phyloP scores from a whole-genome alignment of 2,888 invertebrate species.

The Lampropteryx suffumata region DNA sequence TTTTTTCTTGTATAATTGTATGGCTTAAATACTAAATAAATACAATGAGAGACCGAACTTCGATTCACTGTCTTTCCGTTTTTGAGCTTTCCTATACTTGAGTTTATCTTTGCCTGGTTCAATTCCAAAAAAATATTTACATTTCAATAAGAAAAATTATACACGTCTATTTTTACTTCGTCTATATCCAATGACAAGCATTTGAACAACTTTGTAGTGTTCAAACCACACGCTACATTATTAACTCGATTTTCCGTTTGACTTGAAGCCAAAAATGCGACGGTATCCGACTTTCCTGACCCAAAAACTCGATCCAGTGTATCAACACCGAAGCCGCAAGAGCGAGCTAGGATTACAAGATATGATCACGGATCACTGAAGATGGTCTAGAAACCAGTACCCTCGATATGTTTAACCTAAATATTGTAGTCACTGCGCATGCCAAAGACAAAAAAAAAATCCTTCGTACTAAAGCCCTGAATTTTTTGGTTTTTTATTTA shows the following conservation, averaged over 20 bases:
- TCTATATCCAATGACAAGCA: neutral
- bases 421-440: too few relatives aligned
- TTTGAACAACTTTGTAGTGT: constrained; percentile 1
- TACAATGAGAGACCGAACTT: neutral
- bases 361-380: constrained; percentile 28
- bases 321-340: constrained; percentile 32
- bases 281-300: constrained; percentile 25
- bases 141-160: too few relatives aligned
- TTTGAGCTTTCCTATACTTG: too few relatives aligned
- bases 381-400: constrained; percentile 20
- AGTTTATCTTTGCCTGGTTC: too few relatives aligned
- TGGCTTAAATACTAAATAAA: neutral
- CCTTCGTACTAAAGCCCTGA: too few relatives aligned
- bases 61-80: neutral
- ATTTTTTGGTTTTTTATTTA: too few relatives aligned
- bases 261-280: constrained; percentile 20
- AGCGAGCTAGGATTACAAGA: constrained; percentile 27
- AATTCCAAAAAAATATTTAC: too few relatives aligned
- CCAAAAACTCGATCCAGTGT: constrained; percentile 33
- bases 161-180: too few relatives aligned
- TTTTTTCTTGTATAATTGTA: neutral
- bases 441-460: too few relatives aligned
- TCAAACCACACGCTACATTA: constrained; percentile 6
- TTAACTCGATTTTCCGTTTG: constrained; percentile 18
- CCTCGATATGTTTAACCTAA: constrained; percentile 1